Base-by-base conservation (phyloP, 2,797 vertebrate species). In the Astyanax mexicanus region DNA sequence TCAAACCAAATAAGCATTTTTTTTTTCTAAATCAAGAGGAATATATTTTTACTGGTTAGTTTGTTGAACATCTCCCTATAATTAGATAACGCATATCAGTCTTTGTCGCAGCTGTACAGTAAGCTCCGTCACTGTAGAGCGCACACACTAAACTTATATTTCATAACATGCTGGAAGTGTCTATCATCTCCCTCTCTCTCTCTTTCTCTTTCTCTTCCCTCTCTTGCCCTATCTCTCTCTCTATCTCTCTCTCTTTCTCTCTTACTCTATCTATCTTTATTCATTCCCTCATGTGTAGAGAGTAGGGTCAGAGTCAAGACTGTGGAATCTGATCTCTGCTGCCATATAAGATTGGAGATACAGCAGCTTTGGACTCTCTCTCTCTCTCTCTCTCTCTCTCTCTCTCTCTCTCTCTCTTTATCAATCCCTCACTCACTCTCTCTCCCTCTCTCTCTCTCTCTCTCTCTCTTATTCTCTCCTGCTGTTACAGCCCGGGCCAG, bases 401-500 rank as follows among this genome's bases (percentile, higher is more conserved):
- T 72, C 84, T 86, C 85, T 83, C 60, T 85, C 89, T 45, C 27
- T 65, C 61, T 35, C 61, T 77, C 69, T 68, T 23, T 52, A 42
- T 70, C 45, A 44, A 58, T 72, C 84, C 84, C 19, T 23, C 71
- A 57, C 84, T 86, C 85, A 83, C 60, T 85, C 89, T 45, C 27
- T 65, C 61, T 35, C 61, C 77, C 69, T 68, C 23, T 52, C 42
- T 70, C 45, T 52, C 58, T 72, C 84, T 70, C 49, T 55, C 60
- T 72, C 84, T 86, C 85, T 82, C 55, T 45, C 19, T n/a, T 66
- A 62, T 83, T 83, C 85, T 84, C 60, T 84, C 90, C 90, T 90
- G 90, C 90, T 93, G 91, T 90, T 89, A 81, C 84, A 88, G 84
- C 86, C 89, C 84, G 84, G 79, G 87, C 91, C 90, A 90, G 89